Base-by-base conservation (phyloP, 1,140 invertebrate genomes). In the Heliconius melpomene region DNA sequence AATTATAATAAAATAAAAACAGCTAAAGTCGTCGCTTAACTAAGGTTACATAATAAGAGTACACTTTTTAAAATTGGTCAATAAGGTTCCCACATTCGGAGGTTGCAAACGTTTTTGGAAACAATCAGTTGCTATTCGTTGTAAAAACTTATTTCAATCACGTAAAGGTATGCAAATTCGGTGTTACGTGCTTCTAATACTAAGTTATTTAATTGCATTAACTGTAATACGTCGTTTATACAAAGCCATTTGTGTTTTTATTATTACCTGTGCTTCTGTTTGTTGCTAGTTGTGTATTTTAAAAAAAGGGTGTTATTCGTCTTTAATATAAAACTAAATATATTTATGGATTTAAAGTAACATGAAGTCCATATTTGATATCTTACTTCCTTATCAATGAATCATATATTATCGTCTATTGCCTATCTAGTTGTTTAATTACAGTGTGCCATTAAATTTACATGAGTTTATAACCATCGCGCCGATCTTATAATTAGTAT, bases 151-250 rank as follows among this genome's bases (percentile, higher is more conserved):
- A 78, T 87, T 89, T 89, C 88, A 84, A 85, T 92, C 88, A 88
- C 87, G 90, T 85, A 32, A 75, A 40, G 16, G 46, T 86, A 90
- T 91, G 88, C 82, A 86, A 90, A 90, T 90, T 74, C 72, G 74
- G 71, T 71, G 84, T 85, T 89, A 87, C 88, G 89, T 89, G 87
- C 72, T 77, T 72, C 40, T 80, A 84, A 85, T 89, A 83, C 81
- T 80, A 80, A 90, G 84, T 79, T 82, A 32, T 80, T 79, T 85
- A 86, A 85, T 84, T 86, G 29, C 79, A 77, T 71, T 77, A 71
- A 66, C 70, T 32, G 46, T 76, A 80, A 74, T 80, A 75, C 80
- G 82, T 85, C 85, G 75, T 57, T 46, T 70, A 77, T 79, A 72
- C 79, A 79, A 80, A 76, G 60, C 71, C 74, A 77, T 80, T 79